Percentiles rank a stretch among this genome's conserved stretches.
Evolutionary conservation across 2,888 invertebrate genomes (phyloP).

Genomic region (Caenorhabditis drosophilae): DNA sequence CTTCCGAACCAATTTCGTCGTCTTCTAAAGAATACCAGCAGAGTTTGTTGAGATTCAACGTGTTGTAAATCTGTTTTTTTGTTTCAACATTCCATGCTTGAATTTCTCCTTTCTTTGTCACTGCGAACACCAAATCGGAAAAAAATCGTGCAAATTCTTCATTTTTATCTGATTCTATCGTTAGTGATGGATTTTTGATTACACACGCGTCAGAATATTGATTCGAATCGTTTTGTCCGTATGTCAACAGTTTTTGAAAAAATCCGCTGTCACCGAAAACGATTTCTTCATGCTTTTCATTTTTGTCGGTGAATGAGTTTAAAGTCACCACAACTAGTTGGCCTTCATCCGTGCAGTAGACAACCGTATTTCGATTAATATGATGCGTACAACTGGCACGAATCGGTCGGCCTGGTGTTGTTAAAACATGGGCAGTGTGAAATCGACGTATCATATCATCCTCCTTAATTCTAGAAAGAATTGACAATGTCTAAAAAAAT

Average conservation of each 20-base stretch:
- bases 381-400: slow-evolving; percentile 38
- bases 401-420: slow-evolving; percentile 36
- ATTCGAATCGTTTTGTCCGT: too few species aligned
- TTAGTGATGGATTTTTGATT: slow-evolving; percentile 9
- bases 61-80: slow-evolving; percentile 9
- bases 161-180: slow-evolving; percentile 1
- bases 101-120: slow-evolving; percentile 37
- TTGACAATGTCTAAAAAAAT: slow-evolving; percentile 24
- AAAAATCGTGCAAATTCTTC: neutral
- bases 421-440: slow-evolving; percentile 39
- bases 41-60: slow-evolving; percentile 10
- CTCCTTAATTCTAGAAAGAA: slow-evolving; percentile 35
- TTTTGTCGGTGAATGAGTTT: slow-evolving; percentile 13
- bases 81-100: slow-evolving; percentile 40
- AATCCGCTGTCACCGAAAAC: slow-evolving; percentile 21
- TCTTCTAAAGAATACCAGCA: neutral
- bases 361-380: slow-evolving; percentile 24
- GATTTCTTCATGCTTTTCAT: slow-evolving; percentile 25
- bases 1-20: neutral
- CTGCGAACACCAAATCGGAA: slow-evolving; percentile 27
- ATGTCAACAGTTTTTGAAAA: slow-evolving; percentile 9
- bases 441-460: slow-evolving; percentile 37
- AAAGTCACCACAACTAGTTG: slow-evolving; percentile 45
- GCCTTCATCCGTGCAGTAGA: slow-evolving; percentile 47
- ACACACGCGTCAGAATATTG: slow-evolving; percentile 16